Percentiles rank a stretch among this genome's conserved stretches.
These are phyloP conservation scores for Chlorospingus semifuscus DNA, from an alignment of 2,797 vertebrate genomes.

Conservation along the genomic window DNA sequence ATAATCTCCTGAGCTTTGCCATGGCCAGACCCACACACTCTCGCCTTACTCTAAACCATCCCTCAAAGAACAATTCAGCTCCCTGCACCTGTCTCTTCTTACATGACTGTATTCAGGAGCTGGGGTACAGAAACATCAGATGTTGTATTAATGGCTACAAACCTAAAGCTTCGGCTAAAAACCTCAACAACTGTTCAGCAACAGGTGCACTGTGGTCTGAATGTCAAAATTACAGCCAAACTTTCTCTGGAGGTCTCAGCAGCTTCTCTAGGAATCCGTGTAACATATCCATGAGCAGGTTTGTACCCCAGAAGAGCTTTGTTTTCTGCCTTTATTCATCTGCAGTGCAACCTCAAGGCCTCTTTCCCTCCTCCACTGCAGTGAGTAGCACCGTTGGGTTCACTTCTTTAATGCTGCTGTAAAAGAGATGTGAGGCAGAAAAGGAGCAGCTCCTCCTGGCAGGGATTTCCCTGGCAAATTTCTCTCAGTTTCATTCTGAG, in stretches of 20 bases:
- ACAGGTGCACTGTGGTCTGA: slow-evolving; percentile 44
- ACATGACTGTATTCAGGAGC: slow-evolving; percentile 3
- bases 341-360: not conserved
- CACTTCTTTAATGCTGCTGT: not conserved
- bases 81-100: slow-evolving; percentile 63
- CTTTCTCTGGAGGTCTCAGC: not conserved
- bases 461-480: not conserved
- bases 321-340: not conserved
- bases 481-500: not conserved
- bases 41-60: slow-evolving; percentile 30
- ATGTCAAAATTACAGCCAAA: not conserved
- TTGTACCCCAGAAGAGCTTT: not conserved
- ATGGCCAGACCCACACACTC: not conserved
- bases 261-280: not conserved
- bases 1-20: not conserved
- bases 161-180: slow-evolving; percentile 46
- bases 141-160: slow-evolving; percentile 49
- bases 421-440: not conserved
- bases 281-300: not conserved
- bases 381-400: not conserved
- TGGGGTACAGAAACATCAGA: slow-evolving; percentile 21
- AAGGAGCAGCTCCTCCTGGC: not conserved
- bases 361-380: not conserved
- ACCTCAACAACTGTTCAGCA: slow-evolving; percentile 63
- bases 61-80: slow-evolving; percentile 29